Conservation (phyloP, 2,888 invertebrate genomes). For the Philhelius pedissequus region DNA sequence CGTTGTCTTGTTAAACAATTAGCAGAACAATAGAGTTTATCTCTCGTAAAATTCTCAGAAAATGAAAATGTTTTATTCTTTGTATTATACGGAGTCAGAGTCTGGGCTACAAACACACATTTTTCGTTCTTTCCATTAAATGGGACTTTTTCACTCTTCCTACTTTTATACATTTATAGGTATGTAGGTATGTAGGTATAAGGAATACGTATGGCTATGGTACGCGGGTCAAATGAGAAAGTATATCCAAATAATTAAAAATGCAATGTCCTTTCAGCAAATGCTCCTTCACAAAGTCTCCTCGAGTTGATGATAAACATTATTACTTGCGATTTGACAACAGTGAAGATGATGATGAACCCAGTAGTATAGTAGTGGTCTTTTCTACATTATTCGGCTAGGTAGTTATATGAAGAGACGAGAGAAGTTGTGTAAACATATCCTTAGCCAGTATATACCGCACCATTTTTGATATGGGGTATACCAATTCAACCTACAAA, state of each 20-base stretch:
- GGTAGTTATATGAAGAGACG: not conserved
- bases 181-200: not conserved
- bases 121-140: not conserved
- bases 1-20: constrained; percentile 42
- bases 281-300: constrained; percentile 63
- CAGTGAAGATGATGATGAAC: constrained; percentile 22
- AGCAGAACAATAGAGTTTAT: constrained; percentile 26
- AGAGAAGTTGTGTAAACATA: constrained; percentile 35
- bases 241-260: constrained; percentile 63
- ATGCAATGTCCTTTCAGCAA: constrained; percentile 64
- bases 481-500: constrained; percentile 12
- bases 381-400: constrained; percentile 25
- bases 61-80: not conserved
- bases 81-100: not conserved
- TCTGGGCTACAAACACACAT: constrained; percentile 22
- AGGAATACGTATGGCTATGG: not conserved
- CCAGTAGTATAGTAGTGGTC: constrained; percentile 25
- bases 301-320: constrained; percentile 66
- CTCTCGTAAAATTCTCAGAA: constrained; percentile 34
- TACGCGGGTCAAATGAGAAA: constrained; percentile 27
- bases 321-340: constrained; percentile 67
- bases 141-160: not conserved
- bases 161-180: not conserved
- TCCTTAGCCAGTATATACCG: constrained; percentile 1
- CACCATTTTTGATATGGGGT: not conserved